Base-by-base conservation (phyloP, 1,140 invertebrate species). In the Drosophila paulistorum region DNA sequence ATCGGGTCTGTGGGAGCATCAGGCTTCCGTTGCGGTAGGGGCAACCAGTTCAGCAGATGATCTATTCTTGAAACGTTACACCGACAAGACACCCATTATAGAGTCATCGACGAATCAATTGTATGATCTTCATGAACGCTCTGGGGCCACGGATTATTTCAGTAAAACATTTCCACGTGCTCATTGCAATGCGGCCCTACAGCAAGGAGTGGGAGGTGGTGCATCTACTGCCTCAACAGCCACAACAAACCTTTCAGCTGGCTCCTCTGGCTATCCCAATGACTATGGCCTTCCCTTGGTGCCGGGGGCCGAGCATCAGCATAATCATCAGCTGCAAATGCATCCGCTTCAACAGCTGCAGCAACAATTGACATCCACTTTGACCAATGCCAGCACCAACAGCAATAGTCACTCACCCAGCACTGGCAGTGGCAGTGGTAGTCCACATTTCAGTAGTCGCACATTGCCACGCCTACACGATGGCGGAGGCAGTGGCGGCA, bases 211-310 rank as follows among this genome's bases (percentile, higher is more conserved):
- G 14, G 48, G 14, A 7, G 68, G 35, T 0, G 70, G 33, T 1
- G 63, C 70, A 33, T 93, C 93, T 1, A 75, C 60, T 2, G 85
- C 80, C 0, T 89, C 91, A 0, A 90, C 91, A 0, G 85, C 79
- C 10, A 91, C 91, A 17, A 92, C 91, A 9, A 89, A 90, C 55
- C 74, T 89, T 1, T 79, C 85, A 17, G 77, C 76, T 2, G 70
- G 72, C 23, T 74, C 74, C 13, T 83, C 83, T 77, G 83, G 94
- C 14, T 97, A 97, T 91, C 95, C 96, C 1, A 93, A 95, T 9
- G 96, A 97, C 91, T 97, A 97, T 78, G 95, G 96, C 7, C 93
- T 96, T 77, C 96, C 96, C 0, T 94, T 96, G 74, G 93, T 94
- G 37, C 92, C 93, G 7, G 89, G 92, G 3, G 89, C 91, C 2